phyloP scores from a whole-genome alignment of 37 sponge, comb jelly and placozoan genomes.

The Haliclona indistincta region DNA sequence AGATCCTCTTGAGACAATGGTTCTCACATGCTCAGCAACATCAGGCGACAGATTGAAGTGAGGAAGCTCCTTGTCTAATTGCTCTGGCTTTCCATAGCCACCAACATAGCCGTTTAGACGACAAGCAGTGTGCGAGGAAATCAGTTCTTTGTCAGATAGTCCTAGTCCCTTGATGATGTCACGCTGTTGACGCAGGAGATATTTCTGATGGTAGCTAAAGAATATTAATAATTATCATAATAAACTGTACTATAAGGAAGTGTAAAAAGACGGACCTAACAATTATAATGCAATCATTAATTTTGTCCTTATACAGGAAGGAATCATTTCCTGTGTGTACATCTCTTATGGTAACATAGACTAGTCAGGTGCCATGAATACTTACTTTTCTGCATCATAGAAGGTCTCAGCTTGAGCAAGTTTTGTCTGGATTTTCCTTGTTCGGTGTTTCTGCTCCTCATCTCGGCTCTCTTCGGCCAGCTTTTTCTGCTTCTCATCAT shows the following conservation, averaged over 20 bases:
- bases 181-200: constrained; percentile 81
- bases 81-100: constrained; percentile 59
- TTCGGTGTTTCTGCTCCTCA: constrained; percentile 73
- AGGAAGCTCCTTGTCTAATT: constrained; percentile 77
- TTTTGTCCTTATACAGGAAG: background rate
- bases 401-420: constrained; percentile 75
- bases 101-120: constrained; percentile 91
- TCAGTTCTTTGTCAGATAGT: constrained; percentile 78
- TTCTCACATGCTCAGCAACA: constrained; percentile 32
- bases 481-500: constrained; percentile 72
- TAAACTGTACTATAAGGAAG: background rate
- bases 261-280: background rate
- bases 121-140: constrained; percentile 69
- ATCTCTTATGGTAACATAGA: background rate
- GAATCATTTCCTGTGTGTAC: background rate
- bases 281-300: constrained; percentile 1
- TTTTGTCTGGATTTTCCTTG: constrained; percentile 70
- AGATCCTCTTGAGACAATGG: constrained; percentile 44
- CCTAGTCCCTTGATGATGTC: constrained; percentile 64
- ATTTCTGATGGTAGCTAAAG: constrained; percentile 95
- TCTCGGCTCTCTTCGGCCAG: constrained; percentile 78
- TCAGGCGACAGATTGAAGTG: constrained; percentile 49
- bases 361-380: background rate
- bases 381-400: constrained; percentile 80
- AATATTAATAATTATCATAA: constrained; percentile 16